Evolutionary conservation across 2,113 vertebrate species (phyloP).

Genomic region (Corythoichthys intestinalis): DNA sequence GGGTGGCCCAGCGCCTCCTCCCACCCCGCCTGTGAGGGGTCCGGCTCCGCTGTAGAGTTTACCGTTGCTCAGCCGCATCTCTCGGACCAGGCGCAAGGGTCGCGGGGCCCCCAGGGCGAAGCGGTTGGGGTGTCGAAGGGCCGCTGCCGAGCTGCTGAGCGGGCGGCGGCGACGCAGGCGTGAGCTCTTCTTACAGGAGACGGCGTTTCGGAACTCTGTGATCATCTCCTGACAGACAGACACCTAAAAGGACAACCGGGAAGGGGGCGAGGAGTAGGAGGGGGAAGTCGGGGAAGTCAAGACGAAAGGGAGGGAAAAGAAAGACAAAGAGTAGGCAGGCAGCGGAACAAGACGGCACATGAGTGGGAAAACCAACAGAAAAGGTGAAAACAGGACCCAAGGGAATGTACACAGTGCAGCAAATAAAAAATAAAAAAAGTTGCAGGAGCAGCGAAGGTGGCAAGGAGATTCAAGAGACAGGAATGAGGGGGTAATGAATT

Average conservation of each 20-base stretch:
- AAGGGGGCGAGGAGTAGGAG: slow-evolving; percentile 26
- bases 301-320: slow-evolving; percentile 30
- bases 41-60: slow-evolving; percentile 81
- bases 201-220: slow-evolving; percentile 85
- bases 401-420: slow-evolving; percentile 38
- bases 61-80: slow-evolving; percentile 90
- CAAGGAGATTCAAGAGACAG: slow-evolving; percentile 36
- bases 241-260: slow-evolving; percentile 64
- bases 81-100: slow-evolving; percentile 80
- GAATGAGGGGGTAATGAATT: slow-evolving; percentile 43
- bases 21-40: slow-evolving; percentile 68
- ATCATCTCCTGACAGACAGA: slow-evolving; percentile 94
- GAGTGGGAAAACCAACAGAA: slow-evolving; percentile 22
- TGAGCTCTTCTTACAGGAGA: slow-evolving; percentile 89
- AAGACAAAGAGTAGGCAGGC: slow-evolving; percentile 54
- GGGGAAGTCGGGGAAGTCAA: slow-evolving; percentile 23
- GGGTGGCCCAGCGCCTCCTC: slow-evolving; percentile 43
- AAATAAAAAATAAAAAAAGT: slow-evolving; percentile 36
- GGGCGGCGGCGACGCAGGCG: slow-evolving; percentile 83
- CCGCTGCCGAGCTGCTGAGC: slow-evolving; percentile 60
- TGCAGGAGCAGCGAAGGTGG: slow-evolving; percentile 34
- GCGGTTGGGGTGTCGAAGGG: slow-evolving; percentile 68
- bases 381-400: slow-evolving; percentile 31
- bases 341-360: slow-evolving; percentile 48
- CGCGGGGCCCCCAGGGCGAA: slow-evolving; percentile 66